These are phyloP conservation scores for Anadara kagoshimensis DNA, from an alignment of 1,140 invertebrate species.

Conservation along the genomic window DNA sequence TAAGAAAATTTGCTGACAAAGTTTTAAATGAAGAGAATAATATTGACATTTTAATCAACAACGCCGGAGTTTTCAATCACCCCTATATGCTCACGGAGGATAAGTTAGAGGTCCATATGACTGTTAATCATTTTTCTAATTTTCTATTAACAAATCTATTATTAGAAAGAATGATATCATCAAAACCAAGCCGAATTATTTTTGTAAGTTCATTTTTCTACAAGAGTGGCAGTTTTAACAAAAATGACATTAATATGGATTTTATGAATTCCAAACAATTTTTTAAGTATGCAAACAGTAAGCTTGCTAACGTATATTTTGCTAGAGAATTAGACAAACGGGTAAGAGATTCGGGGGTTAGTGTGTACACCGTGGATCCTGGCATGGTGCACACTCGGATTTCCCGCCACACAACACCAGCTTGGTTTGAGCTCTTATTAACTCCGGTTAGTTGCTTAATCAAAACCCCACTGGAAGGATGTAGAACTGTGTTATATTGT, in stretches of 20 bases:
- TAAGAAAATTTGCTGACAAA: slow-evolving; percentile 81
- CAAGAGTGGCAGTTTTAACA: slow-evolving; percentile 75
- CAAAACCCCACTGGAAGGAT: slow-evolving; percentile 77
- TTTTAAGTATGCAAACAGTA: slow-evolving; percentile 80
- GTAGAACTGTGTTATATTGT: slow-evolving; percentile 87
- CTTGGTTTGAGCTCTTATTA: slow-evolving; percentile 80
- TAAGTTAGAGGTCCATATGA: slow-evolving; percentile 70
- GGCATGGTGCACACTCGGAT: slow-evolving; percentile 71
- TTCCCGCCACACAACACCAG: slow-evolving; percentile 81
- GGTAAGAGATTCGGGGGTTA: slow-evolving; percentile 70
- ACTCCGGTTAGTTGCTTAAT: slow-evolving; percentile 52
- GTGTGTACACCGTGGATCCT: slow-evolving; percentile 67
- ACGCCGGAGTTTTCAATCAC: slow-evolving; percentile 78
- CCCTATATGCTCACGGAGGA: slow-evolving; percentile 65
- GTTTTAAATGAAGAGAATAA: slow-evolving; percentile 76
- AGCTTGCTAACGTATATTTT: slow-evolving; percentile 75
- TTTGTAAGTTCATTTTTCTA: slow-evolving; percentile 88
- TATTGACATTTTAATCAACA: slow-evolving; percentile 84
- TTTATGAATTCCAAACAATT: slow-evolving; percentile 78
- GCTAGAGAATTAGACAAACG: slow-evolving; percentile 70
- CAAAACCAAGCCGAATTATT: slow-evolving; percentile 84
- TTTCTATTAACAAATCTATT: slow-evolving; percentile 88
- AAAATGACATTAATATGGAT: slow-evolving; percentile 80
- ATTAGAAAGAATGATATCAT: slow-evolving; percentile 80
- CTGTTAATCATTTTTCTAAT: slow-evolving; percentile 78